Evolutionary conservation across 2,797 vertebrate species (phyloP).

Genomic region (Atherinosoma microstoma): DNA sequence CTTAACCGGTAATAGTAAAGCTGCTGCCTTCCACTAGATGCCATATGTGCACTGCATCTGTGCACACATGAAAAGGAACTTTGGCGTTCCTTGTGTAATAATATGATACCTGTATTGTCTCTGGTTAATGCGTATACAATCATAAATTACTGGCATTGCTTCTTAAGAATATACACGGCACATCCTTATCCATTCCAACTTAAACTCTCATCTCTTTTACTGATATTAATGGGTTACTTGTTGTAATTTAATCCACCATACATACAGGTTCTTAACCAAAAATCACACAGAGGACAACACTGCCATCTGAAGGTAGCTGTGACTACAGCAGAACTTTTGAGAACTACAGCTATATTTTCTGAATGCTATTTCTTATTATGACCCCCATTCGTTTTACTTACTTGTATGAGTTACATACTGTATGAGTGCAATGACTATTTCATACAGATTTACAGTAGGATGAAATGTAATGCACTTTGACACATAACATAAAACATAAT

Average conservation of each 20-base stretch:
- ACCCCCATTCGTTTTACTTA: neutral
- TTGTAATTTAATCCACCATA: constrained; percentile 10
- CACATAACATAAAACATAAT: constrained; percentile 4
- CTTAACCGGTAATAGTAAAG: neutral
- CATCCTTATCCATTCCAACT: neutral
- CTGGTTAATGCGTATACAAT: neutral
- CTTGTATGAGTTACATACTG: neutral
- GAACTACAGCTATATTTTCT: neutral
- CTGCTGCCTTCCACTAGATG: neutral
- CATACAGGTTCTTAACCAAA: constrained; percentile 8
- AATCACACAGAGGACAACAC: constrained; percentile 58
- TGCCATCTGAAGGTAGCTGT: constrained; percentile 64
- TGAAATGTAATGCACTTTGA: constrained; percentile 1
- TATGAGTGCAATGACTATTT: neutral
- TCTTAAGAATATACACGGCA: neutral
- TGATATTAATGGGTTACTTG: neutral
- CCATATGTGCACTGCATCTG: neutral
- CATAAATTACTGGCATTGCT: neutral
- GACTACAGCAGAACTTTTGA: constrained; percentile 17
- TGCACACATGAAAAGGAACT: neutral
- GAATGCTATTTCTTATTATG: neutral
- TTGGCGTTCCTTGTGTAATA: neutral
- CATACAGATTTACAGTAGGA: neutral
- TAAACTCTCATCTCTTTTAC: neutral
- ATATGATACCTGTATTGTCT: neutral